Base-by-base conservation (phyloP, 1,140 invertebrate genomes). In the Limonius californicus region DNA sequence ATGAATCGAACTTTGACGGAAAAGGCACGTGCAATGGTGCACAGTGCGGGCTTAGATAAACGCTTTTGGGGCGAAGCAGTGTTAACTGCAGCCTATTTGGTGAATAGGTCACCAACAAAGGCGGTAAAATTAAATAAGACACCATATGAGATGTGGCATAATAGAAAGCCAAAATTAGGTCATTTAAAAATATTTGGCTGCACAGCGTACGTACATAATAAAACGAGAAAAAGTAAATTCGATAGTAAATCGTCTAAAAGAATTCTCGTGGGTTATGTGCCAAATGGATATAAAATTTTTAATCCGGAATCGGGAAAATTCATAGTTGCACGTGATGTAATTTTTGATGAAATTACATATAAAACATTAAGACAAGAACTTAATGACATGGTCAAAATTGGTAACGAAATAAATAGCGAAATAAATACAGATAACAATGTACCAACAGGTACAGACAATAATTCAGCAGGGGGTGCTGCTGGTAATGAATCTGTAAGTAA, bases 171-270 rank as follows among this genome's bases (percentile, higher is more conserved):
- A 12, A 56, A 15, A 7, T 12, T 56, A 47, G 72, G 73, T 63
- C 72, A 81, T 72, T 70, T 82, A 56, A 77, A 73, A 69, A 69
- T 78, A 39, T 82, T 83, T 75, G 78, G 79, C 53, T 78, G 69
- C 14, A 78, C 72, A n/a, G 73, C 72, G 30, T 76, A 76, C 66
- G 71, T 76, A 14, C 73, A 76, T 67, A 72, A 75, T 70, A 78
- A 80, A 76, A 67, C 50, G 1, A 69, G 63, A 63, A 72, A 76
- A 66, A 55, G 35, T 42, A 78, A 80, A 67, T 77, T 79, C 66
- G 74, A 78, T 67, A 58, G 74, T 54, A 77, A 74, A 62, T 77
- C 72, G 39, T 75, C 53, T 60, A 78, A 76, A 68, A 70, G 64
- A 53, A 76, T 78, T 61, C 59, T 79, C 23, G 65, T 79, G 14